These are phyloP conservation scores for Lontra canadensis DNA, from an alignment of 2,113 vertebrate species.

Conservation along the genomic window DNA sequence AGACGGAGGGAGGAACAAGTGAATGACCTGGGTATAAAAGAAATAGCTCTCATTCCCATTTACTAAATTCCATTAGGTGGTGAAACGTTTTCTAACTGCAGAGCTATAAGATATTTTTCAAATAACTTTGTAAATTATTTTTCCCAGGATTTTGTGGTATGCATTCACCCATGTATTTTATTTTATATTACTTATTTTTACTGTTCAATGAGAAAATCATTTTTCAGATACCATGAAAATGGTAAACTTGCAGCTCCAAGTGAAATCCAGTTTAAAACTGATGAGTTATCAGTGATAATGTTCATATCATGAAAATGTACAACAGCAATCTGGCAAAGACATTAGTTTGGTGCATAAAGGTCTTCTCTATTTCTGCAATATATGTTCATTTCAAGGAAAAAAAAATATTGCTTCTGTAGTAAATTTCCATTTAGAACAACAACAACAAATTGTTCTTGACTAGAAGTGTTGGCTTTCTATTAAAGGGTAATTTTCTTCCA, in stretches of 20 bases:
- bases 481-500: constrained; percentile 14
- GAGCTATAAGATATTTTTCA: neutral
- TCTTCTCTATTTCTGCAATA: constrained; percentile 52
- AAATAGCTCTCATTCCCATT: neutral
- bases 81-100: neutral
- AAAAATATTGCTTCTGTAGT: neutral
- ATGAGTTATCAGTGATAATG: neutral
- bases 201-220: neutral
- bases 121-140: neutral
- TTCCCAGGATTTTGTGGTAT: neutral
- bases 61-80: neutral
- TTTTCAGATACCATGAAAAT: constrained; percentile 3
- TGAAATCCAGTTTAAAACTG: constrained; percentile 36
- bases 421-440: constrained; percentile 38
- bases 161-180: neutral
- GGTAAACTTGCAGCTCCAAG: neutral
- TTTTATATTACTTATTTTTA: neutral
- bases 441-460: constrained; percentile 8
- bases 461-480: neutral
- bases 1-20: neutral
- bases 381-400: neutral
- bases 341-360: constrained; percentile 35
- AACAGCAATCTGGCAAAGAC: constrained; percentile 5
- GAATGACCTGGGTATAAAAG: neutral
- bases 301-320: neutral